Conservation (phyloP, 2,888 invertebrate species). For the Acholoe squamosa region DNA sequence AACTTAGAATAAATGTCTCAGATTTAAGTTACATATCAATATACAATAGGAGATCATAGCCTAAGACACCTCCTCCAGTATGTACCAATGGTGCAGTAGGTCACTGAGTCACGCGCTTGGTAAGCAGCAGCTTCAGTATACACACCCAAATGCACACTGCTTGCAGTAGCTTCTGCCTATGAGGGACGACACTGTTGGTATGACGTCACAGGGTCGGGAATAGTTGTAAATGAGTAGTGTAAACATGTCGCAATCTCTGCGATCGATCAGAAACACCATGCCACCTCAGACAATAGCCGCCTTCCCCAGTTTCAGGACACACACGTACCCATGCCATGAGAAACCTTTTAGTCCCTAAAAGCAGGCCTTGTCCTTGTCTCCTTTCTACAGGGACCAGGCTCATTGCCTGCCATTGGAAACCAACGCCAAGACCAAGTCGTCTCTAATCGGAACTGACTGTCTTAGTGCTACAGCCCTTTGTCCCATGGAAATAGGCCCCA, state of each 20-base stretch:
- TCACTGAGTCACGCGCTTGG: no score
- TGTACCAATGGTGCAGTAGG: no score
- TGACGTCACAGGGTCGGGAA: no score
- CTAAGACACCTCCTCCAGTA: no score
- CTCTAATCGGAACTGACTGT: constrained; percentile 2
- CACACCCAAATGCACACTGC: no score
- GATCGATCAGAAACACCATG: constrained; percentile 16
- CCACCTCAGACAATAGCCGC: constrained; percentile 22
- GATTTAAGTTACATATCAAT: no score
- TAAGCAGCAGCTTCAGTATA: no score
- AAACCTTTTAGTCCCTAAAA: constrained; percentile 20
- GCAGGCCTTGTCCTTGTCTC: neutral
- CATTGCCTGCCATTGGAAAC: neutral
- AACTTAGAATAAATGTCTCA: no score
- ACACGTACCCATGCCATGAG: neutral
- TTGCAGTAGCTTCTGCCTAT: no score
- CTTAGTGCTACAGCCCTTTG: neutral
- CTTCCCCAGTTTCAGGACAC: neutral
- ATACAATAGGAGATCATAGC: no score
- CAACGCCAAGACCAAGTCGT: neutral
- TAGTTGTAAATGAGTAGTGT: no score
- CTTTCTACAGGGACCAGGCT: neutral
- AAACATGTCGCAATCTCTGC: constrained; percentile 26
- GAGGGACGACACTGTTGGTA: no score
- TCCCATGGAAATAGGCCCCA: neutral